Conservation (phyloP, 2,797 vertebrate species). For the Malurus leucopterus region DNA sequence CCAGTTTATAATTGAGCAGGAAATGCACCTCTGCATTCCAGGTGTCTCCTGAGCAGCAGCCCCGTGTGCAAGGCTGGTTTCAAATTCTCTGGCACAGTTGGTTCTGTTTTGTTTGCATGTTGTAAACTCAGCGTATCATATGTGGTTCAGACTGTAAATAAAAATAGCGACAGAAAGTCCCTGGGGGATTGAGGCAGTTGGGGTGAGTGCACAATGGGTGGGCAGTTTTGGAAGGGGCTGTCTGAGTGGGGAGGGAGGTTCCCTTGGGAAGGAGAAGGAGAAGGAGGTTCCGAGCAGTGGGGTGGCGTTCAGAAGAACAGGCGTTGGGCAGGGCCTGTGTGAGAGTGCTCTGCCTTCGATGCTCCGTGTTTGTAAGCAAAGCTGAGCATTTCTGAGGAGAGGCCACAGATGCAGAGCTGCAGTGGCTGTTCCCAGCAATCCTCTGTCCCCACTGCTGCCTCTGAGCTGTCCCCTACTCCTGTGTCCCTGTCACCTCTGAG, state of each 20-base stretch:
- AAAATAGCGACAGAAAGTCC: neutral
- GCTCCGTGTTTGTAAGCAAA: neutral
- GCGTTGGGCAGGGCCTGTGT: neutral
- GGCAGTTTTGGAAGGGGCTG: neutral
- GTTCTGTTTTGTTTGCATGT: neutral
- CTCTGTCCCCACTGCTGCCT: neutral
- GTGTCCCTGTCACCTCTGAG: accelerated
- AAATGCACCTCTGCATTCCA: neutral
- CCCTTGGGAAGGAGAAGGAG: neutral
- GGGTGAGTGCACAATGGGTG: neutral
- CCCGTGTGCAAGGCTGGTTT: neutral
- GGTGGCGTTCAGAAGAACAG: neutral
- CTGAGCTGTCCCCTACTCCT: accelerated
- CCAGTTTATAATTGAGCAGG: neutral
- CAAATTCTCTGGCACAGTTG: neutral
- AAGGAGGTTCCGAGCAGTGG: accelerated
- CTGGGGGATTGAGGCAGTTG: neutral
- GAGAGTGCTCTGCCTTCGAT: neutral
- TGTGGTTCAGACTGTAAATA: neutral
- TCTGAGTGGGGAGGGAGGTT: neutral
- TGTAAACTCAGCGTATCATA: neutral
- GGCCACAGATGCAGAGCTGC: neutral
- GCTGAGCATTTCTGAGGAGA: neutral
- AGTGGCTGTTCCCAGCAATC: accelerated
- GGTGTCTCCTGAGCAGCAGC: neutral